Evolutionary conservation across 2,113 vertebrate species (phyloP).

Genomic region (Erpornis zantholeuca): DNA sequence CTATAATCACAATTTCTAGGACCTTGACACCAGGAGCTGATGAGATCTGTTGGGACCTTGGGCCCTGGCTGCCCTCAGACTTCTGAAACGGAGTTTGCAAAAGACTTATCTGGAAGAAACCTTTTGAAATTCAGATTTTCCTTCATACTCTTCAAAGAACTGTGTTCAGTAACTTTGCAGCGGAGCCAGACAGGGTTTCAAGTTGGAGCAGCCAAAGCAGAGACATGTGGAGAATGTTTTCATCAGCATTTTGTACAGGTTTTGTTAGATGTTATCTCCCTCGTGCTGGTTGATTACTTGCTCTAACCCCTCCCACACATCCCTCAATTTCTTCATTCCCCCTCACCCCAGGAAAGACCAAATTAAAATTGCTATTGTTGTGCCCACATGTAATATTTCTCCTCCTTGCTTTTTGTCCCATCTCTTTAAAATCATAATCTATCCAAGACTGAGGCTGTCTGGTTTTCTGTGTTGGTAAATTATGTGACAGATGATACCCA

Average conservation of each 20-base stretch:
- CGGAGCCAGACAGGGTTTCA: not conserved
- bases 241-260: conserved; percentile 4
- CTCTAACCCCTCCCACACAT: not conserved
- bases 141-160: not conserved
- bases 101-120: not conserved
- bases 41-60: not conserved
- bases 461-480: conserved; percentile 1
- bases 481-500: not conserved
- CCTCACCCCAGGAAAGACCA: not conserved
- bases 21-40: not conserved
- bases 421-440: conserved; percentile 1
- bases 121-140: not conserved
- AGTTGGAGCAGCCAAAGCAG: not conserved
- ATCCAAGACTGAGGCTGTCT: conserved; percentile 12
- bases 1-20: not conserved
- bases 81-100: not conserved
- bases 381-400: not conserved
- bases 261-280: conserved; percentile 8
- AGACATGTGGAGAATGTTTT: conserved; percentile 10
- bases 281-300: not conserved
- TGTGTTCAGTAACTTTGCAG: not conserved
- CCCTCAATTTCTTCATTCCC: not conserved
- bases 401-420: not conserved
- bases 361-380: not conserved
- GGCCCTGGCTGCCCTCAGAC: not conserved